Base-by-base conservation (phyloP, 2,113 vertebrate species). In the Cranoglanis bouderius region DNA sequence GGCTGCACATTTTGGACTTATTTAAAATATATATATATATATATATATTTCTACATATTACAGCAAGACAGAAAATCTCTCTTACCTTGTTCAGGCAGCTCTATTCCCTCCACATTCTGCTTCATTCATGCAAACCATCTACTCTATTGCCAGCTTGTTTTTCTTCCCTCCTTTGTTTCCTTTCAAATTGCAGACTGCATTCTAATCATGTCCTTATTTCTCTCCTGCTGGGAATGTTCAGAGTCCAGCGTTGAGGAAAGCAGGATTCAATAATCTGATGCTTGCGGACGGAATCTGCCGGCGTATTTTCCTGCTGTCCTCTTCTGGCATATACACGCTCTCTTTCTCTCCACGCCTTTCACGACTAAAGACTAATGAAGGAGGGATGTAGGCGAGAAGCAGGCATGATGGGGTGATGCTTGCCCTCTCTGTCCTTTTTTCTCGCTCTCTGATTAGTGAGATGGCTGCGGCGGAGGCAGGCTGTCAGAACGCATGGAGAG, bases 81-180 rank as follows among this genome's bases (percentile, higher is more conserved):
- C 95, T 97, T 97, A 98, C 97, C 97, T 98, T 94, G 90, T 93
- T 85, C 88, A 93, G 92, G 82, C 81, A 61, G 94, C 92, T 92
- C 93, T 95, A 95, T 93, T 96, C 95, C 96, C 96, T 96, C 95
- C 90, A 91, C 92, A 94, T 93, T 95, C 94, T 88, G 94, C 93
- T 95, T 94, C 95, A 96, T 94, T 96, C 93, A 94, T 94, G 95
- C 92, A 92, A 94, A 95, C 93, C 94, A 93, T 86, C 91, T 90
- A 87, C 92, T 88, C 89, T 82, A 16, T 82, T 91, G 82, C 38
- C 80, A 61, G 81, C 81, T 83, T 83, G 81, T 82, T 43, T 83
- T 83, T 61, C 24, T 82, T 32, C n/a, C 35, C n/a, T 81, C 57
- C 46, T 86, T 91, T 88, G 92, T 93, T 89, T 91, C 91, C 91